These are phyloP conservation scores for Amia ocellicauda DNA, from an alignment of 2,113 vertebrate species.

Conservation along the genomic window DNA sequence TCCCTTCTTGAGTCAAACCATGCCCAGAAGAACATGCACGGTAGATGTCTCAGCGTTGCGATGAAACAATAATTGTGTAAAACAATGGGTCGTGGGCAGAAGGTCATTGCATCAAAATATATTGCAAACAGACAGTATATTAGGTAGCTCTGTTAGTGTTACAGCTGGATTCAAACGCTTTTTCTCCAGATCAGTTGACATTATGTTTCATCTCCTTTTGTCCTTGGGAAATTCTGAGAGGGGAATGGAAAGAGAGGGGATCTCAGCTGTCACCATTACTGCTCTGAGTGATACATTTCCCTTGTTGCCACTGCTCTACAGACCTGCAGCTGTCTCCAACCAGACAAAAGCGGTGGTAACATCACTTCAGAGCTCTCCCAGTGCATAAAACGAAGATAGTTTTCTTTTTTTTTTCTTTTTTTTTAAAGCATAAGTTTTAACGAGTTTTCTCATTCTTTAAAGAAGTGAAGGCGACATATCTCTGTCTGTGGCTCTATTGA, in stretches of 20 bases:
- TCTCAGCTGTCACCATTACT: slow-evolving; percentile 74
- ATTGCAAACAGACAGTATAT: neutral
- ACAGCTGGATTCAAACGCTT: slow-evolving; percentile 55
- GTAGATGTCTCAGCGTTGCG: too few species aligned
- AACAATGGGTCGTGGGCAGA: neutral
- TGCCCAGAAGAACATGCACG: too few species aligned
- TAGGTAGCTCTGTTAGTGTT: slow-evolving; percentile 15
- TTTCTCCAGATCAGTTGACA: slow-evolving; percentile 48
- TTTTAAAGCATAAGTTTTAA: neutral
- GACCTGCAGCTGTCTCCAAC: slow-evolving; percentile 62
- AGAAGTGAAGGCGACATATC: neutral
- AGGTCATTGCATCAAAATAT: neutral
- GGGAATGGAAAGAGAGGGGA: slow-evolving; percentile 72
- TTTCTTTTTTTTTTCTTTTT: too few species aligned
- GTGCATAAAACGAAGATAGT: slow-evolving; percentile 1
- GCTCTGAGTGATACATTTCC: slow-evolving; percentile 77
- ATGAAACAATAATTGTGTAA: too few species aligned
- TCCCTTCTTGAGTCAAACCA: too few species aligned
- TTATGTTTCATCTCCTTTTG: slow-evolving; percentile 78
- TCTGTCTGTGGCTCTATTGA: neutral
- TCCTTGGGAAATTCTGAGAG: slow-evolving; percentile 76
- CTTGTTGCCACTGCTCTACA: slow-evolving; percentile 56
- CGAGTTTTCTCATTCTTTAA: neutral
- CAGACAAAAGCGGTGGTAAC: slow-evolving; percentile 39
- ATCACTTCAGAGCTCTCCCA: slow-evolving; percentile 38